Evolutionary conservation across 2,797 vertebrate species (phyloP).

Genomic region (Platalea minor): DNA sequence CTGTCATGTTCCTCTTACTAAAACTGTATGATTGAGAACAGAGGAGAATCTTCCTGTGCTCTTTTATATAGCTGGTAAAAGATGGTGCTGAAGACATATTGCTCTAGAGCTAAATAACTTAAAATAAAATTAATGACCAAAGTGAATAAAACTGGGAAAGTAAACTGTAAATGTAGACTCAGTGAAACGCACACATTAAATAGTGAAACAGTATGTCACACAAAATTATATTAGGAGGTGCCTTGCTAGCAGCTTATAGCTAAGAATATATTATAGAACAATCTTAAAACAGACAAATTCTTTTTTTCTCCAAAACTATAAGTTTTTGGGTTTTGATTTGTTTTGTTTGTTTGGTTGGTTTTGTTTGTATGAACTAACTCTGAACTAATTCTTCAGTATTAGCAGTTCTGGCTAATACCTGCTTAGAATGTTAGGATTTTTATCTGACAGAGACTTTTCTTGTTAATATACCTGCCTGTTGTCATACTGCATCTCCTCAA

Average conservation of each 20-base stretch:
- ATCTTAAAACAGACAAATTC: not conserved
- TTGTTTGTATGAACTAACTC: not conserved
- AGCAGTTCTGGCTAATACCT: not conserved
- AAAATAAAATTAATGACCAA: constrained; percentile 2
- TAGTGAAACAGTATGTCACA: not conserved
- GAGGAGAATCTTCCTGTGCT: not conserved
- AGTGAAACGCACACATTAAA: not conserved
- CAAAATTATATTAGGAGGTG: not conserved
- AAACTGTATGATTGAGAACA: constrained; percentile 6
- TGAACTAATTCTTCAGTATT: not conserved
- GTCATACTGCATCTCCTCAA: not conserved
- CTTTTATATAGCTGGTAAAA: not conserved
- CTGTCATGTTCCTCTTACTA: constrained; percentile 24
- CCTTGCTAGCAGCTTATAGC: not conserved
- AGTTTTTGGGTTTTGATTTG: not conserved
- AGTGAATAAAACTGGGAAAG: not conserved
- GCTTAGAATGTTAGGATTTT: not conserved
- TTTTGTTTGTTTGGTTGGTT: too few species aligned
- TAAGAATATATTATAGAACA: not conserved
- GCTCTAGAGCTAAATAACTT: not conserved
- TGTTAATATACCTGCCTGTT: not conserved
- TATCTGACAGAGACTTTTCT: not conserved
- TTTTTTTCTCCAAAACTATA: not conserved
- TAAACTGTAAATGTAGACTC: not conserved
- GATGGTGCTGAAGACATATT: not conserved